Base-by-base conservation (phyloP, 1,140 invertebrate genomes). In the Hydropsyche tenuis region DNA sequence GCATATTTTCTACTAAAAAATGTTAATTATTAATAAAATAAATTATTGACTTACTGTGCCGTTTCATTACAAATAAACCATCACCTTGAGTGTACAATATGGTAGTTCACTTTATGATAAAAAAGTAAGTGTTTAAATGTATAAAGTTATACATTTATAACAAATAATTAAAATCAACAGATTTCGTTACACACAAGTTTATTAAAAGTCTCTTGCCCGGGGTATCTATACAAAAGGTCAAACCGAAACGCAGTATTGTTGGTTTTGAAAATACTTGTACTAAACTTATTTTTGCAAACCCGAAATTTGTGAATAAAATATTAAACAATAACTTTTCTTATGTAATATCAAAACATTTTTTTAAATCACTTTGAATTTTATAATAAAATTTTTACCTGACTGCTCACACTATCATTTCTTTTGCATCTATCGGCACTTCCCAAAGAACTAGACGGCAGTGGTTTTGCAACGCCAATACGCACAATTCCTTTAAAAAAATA, bases 381-480 rank as follows among this genome's bases (percentile, higher is more conserved):
- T 42, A n/a, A 65, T 6, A 65, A 42, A 12, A 37, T 37, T 51
- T 9, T 83, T 81, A 90, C 88, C 87, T 90, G 89, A 77, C 87
- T 88, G 14, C 84, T 82, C 14, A 86, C 80, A 71, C 86, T 89
- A 78, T 89, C 88, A 23, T 81, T 82, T 69, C 82, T 82, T 65
- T 77, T 77, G 0, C 81, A 83, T 23, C 79, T 80, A 18, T 85
- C 83, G 0, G 83, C 84, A 0, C 82, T 84, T 0, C 85, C 82
- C n/a, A 85, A 80, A 0, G 83, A 84, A 71, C 90, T 89, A 37
- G 93, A 87, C 3, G 93, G 93, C 48, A 96, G 83, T 1, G 95
- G 94, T 81, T 96, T 96, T 23, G 94, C 92, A 20, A 96, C 93
- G 3, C 92, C 92, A 71, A 96, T 93, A 7, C 88, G 88, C 0